phyloP scores from a whole-genome alignment of 2,113 vertebrate species.

The Bostrychus sinensis region DNA sequence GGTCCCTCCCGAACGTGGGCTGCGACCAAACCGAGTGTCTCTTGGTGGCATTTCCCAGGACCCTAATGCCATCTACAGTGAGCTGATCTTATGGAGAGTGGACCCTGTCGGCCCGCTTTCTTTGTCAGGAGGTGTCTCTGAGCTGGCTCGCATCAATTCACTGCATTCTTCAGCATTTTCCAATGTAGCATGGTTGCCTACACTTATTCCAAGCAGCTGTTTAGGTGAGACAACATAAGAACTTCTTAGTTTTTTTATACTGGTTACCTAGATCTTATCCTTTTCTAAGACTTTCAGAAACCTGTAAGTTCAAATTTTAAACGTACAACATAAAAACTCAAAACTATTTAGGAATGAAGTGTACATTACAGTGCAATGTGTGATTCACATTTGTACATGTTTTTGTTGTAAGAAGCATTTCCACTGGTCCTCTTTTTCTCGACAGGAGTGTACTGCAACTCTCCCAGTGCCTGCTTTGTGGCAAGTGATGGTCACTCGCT shows the following conservation, averaged over 20 bases:
- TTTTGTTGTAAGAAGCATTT: not conserved
- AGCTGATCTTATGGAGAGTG: constrained; percentile 97
- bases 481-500: constrained; percentile 94
- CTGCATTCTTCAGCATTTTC: constrained; percentile 95
- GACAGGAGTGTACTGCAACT: constrained; percentile 94
- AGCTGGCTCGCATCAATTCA: constrained; percentile 96
- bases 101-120: constrained; percentile 97
- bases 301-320: too few relatives aligned
- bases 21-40: constrained; percentile 67
- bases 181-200: constrained; percentile 96
- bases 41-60: constrained; percentile 82
- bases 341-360: too few relatives aligned
- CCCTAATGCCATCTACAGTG: constrained; percentile 92
- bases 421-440: not conserved
- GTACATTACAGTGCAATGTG: too few relatives aligned
- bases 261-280: not conserved
- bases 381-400: not conserved
- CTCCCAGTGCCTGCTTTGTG: constrained; percentile 97
- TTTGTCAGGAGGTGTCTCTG: constrained; percentile 95
- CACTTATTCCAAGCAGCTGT: constrained; percentile 95
- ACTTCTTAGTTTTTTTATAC: not conserved
- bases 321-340: too few relatives aligned
- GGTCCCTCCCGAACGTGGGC: constrained; percentile 51
- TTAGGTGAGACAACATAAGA: constrained; percentile 82
- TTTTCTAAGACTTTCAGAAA: not conserved